phyloP scores from a whole-genome alignment of 2,113 vertebrate species.

The Eira barbara region DNA sequence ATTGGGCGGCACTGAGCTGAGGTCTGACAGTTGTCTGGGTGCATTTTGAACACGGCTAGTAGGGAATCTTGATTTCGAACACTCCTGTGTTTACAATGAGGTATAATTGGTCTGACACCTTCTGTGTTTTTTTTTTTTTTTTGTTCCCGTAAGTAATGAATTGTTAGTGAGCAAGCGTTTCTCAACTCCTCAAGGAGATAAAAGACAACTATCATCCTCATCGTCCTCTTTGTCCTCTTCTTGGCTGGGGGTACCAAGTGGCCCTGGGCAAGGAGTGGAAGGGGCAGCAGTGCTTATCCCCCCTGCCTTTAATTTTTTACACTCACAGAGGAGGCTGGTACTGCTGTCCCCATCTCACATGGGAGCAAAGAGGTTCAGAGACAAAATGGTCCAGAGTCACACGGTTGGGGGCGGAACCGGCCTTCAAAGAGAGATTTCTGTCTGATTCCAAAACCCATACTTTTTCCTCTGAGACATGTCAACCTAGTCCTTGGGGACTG shows the following conservation, averaged over 20 bases:
- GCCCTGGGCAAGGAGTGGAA: not conserved
- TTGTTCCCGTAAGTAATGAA: not conserved
- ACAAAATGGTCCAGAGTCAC: not conserved
- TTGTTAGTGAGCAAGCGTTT: conserved; percentile 12
- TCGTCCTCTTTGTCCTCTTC: accelerated
- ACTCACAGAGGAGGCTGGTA: not conserved
- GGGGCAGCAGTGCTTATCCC: too few species aligned
- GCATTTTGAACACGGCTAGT: accelerated
- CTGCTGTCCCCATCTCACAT: not conserved
- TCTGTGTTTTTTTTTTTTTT: not conserved
- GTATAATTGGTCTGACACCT: conserved; percentile 33
- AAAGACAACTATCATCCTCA: not conserved
- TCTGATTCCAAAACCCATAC: not conserved
- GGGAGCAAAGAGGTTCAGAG: not conserved
- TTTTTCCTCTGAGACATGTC: not conserved
- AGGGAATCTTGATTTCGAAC: not conserved
- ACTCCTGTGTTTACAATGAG: not conserved
- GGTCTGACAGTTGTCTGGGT: not conserved
- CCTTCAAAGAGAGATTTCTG: not conserved
- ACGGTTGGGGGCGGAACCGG: not conserved
- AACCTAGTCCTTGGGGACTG: not conserved
- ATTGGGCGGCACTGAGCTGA: not conserved
- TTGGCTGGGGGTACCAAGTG: accelerated
- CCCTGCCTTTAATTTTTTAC: not conserved
- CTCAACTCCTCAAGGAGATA: not conserved